These are phyloP conservation scores for Aurelia aurita complex sp. Pacific DNA, from an alignment of 30 jellyfish, hydroid and myxozoan genomes.

Conservation along the genomic window DNA sequence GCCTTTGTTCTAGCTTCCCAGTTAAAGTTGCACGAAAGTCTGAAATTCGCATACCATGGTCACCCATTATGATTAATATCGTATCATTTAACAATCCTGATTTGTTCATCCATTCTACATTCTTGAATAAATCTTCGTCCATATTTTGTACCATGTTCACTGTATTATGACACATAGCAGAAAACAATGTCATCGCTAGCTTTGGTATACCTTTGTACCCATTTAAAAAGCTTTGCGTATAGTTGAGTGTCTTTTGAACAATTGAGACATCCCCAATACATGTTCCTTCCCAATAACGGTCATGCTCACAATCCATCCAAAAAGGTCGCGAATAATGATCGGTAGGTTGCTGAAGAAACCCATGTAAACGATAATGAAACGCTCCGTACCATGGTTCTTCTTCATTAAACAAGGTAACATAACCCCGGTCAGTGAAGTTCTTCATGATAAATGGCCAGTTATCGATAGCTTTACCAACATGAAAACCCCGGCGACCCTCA, in stretches of 20 bases:
- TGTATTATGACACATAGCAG: slow-evolving; percentile 43
- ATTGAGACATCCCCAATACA: not conserved
- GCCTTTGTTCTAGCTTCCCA: slow-evolving; percentile 62
- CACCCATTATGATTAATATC: slow-evolving; percentile 31
- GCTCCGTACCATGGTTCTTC: slow-evolving; percentile 49
- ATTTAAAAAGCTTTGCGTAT: not conserved
- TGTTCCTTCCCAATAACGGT: not conserved
- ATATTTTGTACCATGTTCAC: slow-evolving; percentile 4
- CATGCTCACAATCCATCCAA: slow-evolving; percentile 22
- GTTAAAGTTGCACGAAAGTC: slow-evolving; percentile 24
- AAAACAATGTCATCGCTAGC: not conserved
- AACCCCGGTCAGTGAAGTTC: slow-evolving; percentile 48
- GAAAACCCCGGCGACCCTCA: slow-evolving; percentile 51
- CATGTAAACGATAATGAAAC: slow-evolving; percentile 66
- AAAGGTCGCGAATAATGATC: slow-evolving; percentile 68
- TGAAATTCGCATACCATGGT: slow-evolving; percentile 45
- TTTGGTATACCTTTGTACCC: slow-evolving; percentile 8
- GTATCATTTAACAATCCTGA: slow-evolving; percentile 13
- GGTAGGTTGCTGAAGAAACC: slow-evolving; percentile 58
- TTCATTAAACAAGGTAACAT: slow-evolving; percentile 53
- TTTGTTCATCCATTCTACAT: slow-evolving; percentile 13
- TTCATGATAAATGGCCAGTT: slow-evolving; percentile 74
- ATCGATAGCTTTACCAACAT: slow-evolving; percentile 30
- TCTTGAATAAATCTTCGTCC: slow-evolving; percentile 31
- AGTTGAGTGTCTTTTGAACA: not conserved